phyloP scores from a whole-genome alignment of 2,888 invertebrate genomes.

The Cephus rjabovi region DNA sequence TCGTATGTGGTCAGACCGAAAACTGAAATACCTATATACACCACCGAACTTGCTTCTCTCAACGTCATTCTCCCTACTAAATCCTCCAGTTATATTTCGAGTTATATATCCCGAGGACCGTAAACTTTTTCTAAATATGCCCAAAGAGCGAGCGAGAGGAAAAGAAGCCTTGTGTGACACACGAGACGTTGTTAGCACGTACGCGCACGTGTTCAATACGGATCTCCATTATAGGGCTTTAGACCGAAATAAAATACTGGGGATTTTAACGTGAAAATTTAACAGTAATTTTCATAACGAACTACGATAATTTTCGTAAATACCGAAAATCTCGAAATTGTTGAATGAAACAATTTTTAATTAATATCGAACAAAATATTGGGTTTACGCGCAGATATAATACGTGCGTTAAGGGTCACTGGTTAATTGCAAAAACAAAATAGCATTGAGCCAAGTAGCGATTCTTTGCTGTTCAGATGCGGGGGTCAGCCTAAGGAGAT shows the following conservation, averaged over 20 bases:
- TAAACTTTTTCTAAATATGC: constrained; percentile 50
- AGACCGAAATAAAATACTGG: constrained; percentile 31
- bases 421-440: constrained; percentile 30
- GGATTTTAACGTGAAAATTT: background rate
- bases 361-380: background rate
- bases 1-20: background rate
- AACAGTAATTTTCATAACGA: background rate
- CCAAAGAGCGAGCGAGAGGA: background rate
- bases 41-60: constrained; percentile 26
- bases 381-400: too few relatives aligned
- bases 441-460: background rate
- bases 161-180: constrained; percentile 14
- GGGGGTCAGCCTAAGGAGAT: constrained; percentile 50
- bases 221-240: constrained; percentile 33
- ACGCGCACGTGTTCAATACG: constrained; percentile 23
- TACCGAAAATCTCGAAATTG: background rate
- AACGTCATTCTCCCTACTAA: constrained; percentile 24
- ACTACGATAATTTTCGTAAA: background rate
- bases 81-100: constrained; percentile 11
- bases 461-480: background rate
- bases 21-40: constrained; percentile 3
- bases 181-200: constrained; percentile 19
- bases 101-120: constrained; percentile 38
- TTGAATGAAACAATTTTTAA: background rate
- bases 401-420: constrained; percentile 34